phyloP scores from a whole-genome alignment of 2,888 invertebrate species.

The Mayetiola destructor region DNA sequence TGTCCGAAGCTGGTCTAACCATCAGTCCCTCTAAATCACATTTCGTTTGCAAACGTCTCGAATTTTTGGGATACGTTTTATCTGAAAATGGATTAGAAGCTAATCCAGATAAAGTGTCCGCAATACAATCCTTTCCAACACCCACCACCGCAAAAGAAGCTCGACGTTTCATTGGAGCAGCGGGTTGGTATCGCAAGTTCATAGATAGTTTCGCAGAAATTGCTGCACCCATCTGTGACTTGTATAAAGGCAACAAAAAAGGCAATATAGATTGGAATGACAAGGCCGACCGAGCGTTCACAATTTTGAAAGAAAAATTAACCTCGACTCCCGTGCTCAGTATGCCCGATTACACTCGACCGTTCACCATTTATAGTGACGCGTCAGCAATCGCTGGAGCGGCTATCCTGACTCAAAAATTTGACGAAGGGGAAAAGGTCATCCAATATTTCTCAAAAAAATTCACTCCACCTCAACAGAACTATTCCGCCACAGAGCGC shows the following conservation, averaged over 20 bases:
- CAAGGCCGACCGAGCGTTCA: not conserved
- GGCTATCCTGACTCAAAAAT: slow-evolving; percentile 16
- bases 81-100: slow-evolving; percentile 22
- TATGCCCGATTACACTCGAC: not conserved
- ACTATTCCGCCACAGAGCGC: slow-evolving; percentile 15
- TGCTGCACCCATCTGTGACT: slow-evolving; percentile 9
- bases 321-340: not conserved
- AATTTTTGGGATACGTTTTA: slow-evolving; percentile 25
- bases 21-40: slow-evolving; percentile 22
- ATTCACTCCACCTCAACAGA: not conserved
- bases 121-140: slow-evolving; percentile 16
- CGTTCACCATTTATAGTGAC: slow-evolving; percentile 16
- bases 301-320: not conserved
- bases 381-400: slow-evolving; percentile 20
- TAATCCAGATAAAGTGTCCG: slow-evolving; percentile 20
- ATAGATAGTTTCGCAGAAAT: not conserved
- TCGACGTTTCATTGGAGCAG: not conserved
- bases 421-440: slow-evolving; percentile 19
- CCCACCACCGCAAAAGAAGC: slow-evolving; percentile 14
- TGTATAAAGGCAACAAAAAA: not conserved
- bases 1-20: slow-evolving; percentile 22
- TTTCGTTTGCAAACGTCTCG: slow-evolving; percentile 20
- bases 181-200: not conserved
- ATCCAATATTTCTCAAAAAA: slow-evolving; percentile 20
- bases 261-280: not conserved